Evolutionary conservation across 2,888 invertebrate genomes (phyloP).

Genomic region (Phrixothrix hirtus): DNA sequence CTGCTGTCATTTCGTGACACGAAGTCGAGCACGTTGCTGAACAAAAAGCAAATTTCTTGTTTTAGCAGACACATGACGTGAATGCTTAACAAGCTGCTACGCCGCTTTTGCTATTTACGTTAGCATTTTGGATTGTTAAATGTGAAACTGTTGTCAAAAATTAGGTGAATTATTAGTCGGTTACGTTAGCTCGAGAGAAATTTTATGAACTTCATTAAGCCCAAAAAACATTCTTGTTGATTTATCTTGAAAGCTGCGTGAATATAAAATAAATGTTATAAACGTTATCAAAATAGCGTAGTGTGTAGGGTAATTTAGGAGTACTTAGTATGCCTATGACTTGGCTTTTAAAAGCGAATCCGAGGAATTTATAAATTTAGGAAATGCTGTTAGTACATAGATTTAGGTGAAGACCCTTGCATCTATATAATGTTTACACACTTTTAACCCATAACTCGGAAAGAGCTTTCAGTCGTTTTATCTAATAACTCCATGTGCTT

Average conservation of each 20-base stretch:
- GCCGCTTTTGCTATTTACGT: constrained; percentile 4
- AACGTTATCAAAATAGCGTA: neutral
- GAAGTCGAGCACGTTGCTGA: constrained; percentile 10
- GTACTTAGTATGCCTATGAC: neutral
- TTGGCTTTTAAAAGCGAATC: constrained; percentile 1
- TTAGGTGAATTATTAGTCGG: neutral
- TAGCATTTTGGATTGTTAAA: neutral
- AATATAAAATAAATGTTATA: no score
- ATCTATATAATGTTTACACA: constrained; percentile 19
- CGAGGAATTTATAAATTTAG: constrained; percentile 11
- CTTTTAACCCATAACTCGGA: constrained; percentile 13
- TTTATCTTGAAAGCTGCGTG: no score
- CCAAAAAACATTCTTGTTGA: no score
- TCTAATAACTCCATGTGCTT: constrained; percentile 9
- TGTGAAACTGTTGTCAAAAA: constrained; percentile 9
- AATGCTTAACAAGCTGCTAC: constrained; percentile 5
- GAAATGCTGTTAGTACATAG: constrained; percentile 16
- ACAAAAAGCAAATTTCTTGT: constrained; percentile 15
- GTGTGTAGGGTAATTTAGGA: neutral
- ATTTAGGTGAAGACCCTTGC: constrained; percentile 16
- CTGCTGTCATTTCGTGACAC: constrained; percentile 12
- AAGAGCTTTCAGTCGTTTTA: constrained; percentile 21
- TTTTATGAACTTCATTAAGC: no score
- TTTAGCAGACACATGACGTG: constrained; percentile 1
- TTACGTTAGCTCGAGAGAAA: neutral